A percentile compares a stretch with the other conserved stretches of the same genome.
phyloP scores from a whole-genome alignment of 2,113 vertebrate species.

The Lichenostomus cassidix region DNA sequence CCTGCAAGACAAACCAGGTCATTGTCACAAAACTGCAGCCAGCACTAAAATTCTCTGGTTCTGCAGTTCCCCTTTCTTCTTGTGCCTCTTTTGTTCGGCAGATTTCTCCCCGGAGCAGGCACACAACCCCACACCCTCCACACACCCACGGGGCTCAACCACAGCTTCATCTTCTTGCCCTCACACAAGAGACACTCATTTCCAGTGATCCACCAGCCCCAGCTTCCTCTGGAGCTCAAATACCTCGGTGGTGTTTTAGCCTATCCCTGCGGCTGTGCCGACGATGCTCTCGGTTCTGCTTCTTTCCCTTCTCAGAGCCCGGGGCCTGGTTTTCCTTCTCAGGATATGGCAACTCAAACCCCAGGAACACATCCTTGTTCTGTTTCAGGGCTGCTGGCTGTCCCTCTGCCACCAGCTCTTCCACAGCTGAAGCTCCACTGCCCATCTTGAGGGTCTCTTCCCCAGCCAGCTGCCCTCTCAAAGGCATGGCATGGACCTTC shows the following conservation, averaged over 20 bases:
- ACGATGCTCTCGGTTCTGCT: constrained; percentile 79
- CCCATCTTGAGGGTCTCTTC: constrained; percentile 75
- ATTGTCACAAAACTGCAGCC: not conserved
- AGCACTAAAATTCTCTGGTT: not conserved
- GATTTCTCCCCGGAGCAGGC: constrained; percentile 21
- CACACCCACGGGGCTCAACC: not conserved
- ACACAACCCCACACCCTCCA: not conserved
- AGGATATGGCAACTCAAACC: constrained; percentile 63
- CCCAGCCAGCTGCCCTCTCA: not conserved
- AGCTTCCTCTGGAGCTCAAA: not conserved
- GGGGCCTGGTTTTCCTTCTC: constrained; percentile 75
- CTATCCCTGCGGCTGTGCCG: constrained; percentile 80
- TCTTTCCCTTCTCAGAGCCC: constrained; percentile 78
- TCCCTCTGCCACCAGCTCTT: constrained; percentile 56
- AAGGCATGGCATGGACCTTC: constrained; percentile 36
- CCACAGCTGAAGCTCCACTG: constrained; percentile 72
- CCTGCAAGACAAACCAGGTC: not conserved
- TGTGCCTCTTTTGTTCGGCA: constrained; percentile 43
- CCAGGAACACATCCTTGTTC: constrained; percentile 68
- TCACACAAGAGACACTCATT: not conserved
- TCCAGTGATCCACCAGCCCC: not conserved
- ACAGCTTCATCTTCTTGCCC: not conserved
- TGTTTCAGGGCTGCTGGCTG: constrained; percentile 69
- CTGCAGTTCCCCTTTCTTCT: constrained; percentile 27
- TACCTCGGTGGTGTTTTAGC: constrained; percentile 75